phyloP scores from a whole-genome alignment of 2,888 invertebrate genomes.

The Anticlea derivata region DNA sequence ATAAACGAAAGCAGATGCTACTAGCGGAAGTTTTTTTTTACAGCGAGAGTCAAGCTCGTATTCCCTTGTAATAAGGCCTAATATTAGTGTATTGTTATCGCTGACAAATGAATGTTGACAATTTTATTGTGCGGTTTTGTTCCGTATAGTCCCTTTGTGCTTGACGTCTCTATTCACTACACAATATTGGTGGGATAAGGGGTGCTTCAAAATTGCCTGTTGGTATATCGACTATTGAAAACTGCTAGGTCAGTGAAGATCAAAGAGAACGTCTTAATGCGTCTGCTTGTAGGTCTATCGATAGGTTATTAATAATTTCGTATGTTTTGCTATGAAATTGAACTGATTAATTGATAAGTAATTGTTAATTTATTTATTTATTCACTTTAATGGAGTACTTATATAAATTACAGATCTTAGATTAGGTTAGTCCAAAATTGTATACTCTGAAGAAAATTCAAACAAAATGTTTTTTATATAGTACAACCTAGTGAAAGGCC shows the following conservation, averaged over 20 bases:
- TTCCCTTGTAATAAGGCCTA: slow-evolving; percentile 51
- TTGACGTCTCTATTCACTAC: slow-evolving; percentile 64
- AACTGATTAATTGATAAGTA: no score
- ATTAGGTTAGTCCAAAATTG: no score
- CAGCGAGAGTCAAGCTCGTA: slow-evolving; percentile 49
- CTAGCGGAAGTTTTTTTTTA: slow-evolving; percentile 55
- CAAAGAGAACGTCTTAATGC: neutral
- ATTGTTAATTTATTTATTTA: no score
- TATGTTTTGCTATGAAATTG: no score
- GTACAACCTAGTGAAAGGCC: no score
- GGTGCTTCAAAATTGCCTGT: slow-evolving; percentile 18
- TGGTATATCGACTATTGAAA: neutral
- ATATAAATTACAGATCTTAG: neutral
- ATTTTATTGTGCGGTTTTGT: slow-evolving; percentile 69
- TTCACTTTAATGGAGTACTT: no score
- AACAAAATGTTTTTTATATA: no score
- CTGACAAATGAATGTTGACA: slow-evolving; percentile 79
- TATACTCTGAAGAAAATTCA: no score
- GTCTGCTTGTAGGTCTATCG: no score
- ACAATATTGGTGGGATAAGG: slow-evolving; percentile 22
- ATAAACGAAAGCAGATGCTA: slow-evolving; percentile 70
- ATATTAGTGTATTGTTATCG: slow-evolving; percentile 45
- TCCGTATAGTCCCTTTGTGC: slow-evolving; percentile 47
- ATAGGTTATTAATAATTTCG: no score
- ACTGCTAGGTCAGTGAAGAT: neutral